A percentile compares a stretch with the other conserved stretches of the same genome.
Conservation (phyloP, 2,113 vertebrate genomes). For the Clupea harengus region DNA sequence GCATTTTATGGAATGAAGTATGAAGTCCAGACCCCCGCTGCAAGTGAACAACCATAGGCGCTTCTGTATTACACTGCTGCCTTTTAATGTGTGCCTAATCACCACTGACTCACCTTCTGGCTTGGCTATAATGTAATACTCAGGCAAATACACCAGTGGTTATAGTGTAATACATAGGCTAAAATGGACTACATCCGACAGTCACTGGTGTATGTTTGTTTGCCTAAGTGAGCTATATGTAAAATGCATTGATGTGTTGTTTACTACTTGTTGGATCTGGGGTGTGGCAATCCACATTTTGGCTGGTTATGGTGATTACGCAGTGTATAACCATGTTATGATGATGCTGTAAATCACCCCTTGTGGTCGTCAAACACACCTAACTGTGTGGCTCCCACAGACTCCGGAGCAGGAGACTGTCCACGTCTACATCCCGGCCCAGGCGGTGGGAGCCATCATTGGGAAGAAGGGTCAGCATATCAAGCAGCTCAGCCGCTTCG, state of each 20-base stretch:
- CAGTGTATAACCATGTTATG: too few relatives aligned
- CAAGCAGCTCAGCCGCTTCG: slow-evolving; percentile 93
- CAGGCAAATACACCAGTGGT: not conserved
- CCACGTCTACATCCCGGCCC: slow-evolving; percentile 92
- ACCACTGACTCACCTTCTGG: not conserved
- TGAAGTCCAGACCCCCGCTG: not conserved
- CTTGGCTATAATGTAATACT: not conserved
- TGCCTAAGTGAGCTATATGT: not conserved
- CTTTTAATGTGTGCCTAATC: not conserved
- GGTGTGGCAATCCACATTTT: not conserved
- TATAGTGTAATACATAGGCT: not conserved
- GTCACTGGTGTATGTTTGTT: too few relatives aligned
- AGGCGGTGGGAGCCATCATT: slow-evolving; percentile 92
- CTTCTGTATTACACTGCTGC: too few relatives aligned
- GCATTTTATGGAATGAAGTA: too few relatives aligned
- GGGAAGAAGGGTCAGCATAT: slow-evolving; percentile 97
- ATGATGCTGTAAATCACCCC: too few relatives aligned
- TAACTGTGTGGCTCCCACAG: slow-evolving; percentile 56
- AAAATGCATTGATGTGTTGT: not conserved
- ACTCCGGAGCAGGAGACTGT: slow-evolving; percentile 91
- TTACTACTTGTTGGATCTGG: not conserved
- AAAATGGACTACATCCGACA: too few relatives aligned
- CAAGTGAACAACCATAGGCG: not conserved
- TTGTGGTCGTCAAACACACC: not conserved
- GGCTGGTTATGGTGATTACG: not conserved